Evolutionary conservation across 2,797 vertebrate species (phyloP).

Genomic region (Danio jaintianensis): DNA sequence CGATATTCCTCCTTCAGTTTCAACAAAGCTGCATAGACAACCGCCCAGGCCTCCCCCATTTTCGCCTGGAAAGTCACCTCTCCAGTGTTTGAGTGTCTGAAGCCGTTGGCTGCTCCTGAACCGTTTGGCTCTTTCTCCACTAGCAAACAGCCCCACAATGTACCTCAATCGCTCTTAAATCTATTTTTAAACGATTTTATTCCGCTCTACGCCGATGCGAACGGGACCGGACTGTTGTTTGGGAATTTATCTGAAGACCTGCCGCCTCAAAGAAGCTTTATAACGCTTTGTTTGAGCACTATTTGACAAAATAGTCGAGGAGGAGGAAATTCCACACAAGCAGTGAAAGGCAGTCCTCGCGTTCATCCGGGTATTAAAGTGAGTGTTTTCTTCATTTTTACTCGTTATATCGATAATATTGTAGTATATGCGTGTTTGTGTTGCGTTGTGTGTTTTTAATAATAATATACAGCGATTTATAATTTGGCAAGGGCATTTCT

Average conservation of each 20-base stretch:
- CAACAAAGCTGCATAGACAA: slow-evolving; percentile 72
- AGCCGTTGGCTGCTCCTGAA: slow-evolving; percentile 93
- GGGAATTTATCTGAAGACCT: slow-evolving; percentile 72
- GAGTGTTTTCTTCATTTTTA: slow-evolving; percentile 71
- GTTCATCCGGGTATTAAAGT: slow-evolving; percentile 77
- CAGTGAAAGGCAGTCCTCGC: slow-evolving; percentile 77
- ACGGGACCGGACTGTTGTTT: slow-evolving; percentile 71
- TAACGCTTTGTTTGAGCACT: slow-evolving; percentile 75
- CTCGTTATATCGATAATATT: not conserved
- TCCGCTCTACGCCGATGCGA: slow-evolving; percentile 64
- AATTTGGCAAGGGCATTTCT: slow-evolving; percentile 51
- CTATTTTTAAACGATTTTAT: slow-evolving; percentile 72
- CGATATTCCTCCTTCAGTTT: slow-evolving; percentile 52
- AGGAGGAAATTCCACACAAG: slow-evolving; percentile 83
- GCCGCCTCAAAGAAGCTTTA: slow-evolving; percentile 71
- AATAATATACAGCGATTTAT: slow-evolving; percentile 26
- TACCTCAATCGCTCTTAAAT: slow-evolving; percentile 83
- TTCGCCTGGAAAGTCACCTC: slow-evolving; percentile 78
- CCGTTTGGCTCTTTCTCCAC: slow-evolving; percentile 94
- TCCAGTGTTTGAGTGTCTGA: slow-evolving; percentile 79
- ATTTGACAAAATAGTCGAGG: slow-evolving; percentile 74
- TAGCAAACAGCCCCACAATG: slow-evolving; percentile 87
- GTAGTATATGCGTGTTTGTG: not conserved
- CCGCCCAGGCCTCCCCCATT: slow-evolving; percentile 77
- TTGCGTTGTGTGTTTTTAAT: slow-evolving; percentile 40